These are phyloP conservation scores for Phorcus lineatus DNA, from an alignment of 2,888 invertebrate species.

Conservation along the genomic window DNA sequence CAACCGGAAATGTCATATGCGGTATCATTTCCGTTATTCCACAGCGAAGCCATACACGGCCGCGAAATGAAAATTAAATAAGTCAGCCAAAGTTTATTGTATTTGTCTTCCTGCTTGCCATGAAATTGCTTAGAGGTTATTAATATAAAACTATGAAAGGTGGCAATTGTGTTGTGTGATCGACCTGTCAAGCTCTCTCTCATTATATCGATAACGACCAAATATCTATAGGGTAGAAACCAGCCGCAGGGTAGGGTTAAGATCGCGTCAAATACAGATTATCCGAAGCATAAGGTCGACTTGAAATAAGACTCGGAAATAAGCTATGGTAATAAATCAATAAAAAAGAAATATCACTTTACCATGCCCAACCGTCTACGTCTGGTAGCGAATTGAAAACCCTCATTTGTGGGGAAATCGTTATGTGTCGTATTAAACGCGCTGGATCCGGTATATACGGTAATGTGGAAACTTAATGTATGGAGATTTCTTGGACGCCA, in stretches of 20 bases:
- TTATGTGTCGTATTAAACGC: neutral
- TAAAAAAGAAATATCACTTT: neutral
- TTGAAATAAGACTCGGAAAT: neutral
- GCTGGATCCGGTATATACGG: neutral
- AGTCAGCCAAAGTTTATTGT: neutral
- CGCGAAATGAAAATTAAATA: conserved; percentile 7
- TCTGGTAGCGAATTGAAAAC: neutral
- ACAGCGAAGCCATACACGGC: neutral
- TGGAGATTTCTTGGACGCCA: no score
- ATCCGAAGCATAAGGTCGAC: neutral
- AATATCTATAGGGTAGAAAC: no score
- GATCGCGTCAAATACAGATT: neutral
- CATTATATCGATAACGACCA: neutral
- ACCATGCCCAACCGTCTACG: neutral
- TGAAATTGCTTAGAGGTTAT: neutral
- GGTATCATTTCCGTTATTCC: neutral
- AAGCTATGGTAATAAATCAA: neutral
- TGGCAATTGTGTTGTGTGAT: neutral
- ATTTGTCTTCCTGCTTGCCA: neutral
- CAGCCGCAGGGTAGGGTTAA: no score
- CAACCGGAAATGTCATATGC: neutral
- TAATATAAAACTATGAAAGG: neutral
- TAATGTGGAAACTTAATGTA: neutral
- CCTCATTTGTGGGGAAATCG: conserved; percentile 1
- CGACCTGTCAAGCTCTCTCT: neutral